Percentiles rank a stretch among this genome's conserved stretches.
phyloP scores from a whole-genome alignment of 2,888 invertebrate species.

The Dynastes grantii region DNA sequence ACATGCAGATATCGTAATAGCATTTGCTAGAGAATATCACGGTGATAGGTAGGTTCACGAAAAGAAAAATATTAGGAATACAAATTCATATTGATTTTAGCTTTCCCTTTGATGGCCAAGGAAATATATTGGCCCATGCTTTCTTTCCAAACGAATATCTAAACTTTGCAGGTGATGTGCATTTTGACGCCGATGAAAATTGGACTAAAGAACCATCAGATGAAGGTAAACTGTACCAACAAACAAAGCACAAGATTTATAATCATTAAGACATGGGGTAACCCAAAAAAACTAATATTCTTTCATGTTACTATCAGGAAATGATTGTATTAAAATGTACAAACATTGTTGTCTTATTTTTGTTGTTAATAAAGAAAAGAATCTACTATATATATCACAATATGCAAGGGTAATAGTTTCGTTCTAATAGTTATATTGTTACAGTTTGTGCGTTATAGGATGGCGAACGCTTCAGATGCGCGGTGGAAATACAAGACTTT shows the following conservation, averaged over 20 bases:
- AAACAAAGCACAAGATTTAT: background rate
- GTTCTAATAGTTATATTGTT: too few relatives aligned
- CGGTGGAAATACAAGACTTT: too few relatives aligned
- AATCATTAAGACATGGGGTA: background rate
- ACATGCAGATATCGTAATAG: constrained; percentile 82
- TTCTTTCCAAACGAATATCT: constrained; percentile 79
- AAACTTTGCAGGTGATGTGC: constrained; percentile 79
- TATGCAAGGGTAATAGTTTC: too few relatives aligned
- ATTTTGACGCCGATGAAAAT: constrained; percentile 86
- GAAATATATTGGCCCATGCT: constrained; percentile 83
- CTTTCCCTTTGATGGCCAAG: constrained; percentile 85
- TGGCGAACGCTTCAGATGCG: too few relatives aligned
- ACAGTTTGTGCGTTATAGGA: too few relatives aligned
- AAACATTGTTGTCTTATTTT: too few relatives aligned
- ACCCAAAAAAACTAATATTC: too few relatives aligned
- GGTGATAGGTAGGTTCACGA: constrained; percentile 76
- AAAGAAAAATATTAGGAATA: background rate
- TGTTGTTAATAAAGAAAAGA: too few relatives aligned
- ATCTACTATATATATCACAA: too few relatives aligned
- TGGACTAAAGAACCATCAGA: constrained; percentile 75
- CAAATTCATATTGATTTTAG: constrained; percentile 64
- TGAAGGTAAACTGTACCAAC: constrained; percentile 42
- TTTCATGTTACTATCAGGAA: background rate
- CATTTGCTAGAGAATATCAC: constrained; percentile 80
- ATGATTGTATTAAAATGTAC: background rate